Base-by-base conservation (phyloP, 2,113 vertebrate species). In the Xenus cinereus region DNA sequence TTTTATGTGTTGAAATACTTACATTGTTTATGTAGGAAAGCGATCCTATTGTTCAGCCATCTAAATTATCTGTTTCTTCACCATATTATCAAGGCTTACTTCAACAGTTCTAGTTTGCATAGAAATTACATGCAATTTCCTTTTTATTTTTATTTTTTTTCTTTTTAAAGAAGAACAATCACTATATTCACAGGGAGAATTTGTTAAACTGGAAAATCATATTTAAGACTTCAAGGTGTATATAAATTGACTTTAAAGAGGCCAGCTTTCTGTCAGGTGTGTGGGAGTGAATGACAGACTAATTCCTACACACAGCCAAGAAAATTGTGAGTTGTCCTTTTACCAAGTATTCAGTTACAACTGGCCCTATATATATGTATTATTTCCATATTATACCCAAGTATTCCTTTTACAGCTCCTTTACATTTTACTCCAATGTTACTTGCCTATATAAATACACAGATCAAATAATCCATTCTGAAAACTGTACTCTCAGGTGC, bases 211-310 rank as follows among this genome's bases (percentile, higher is more conserved):
- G 77, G 15, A 81, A 93, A 84, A 82, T 95, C n/a, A 9, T 84
- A 79, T 91, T 96, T 93, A 81, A 86, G 89, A 62, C 64, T 95
- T 76, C 72, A 88, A 94, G 74, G 83, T 87, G 54, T 80, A 76
- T 53, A 95, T 73, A 92, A 91, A 91, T 15, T 50, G 64, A 60
- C 35, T 80, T 84, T 86, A 43, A 92, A 76, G 83, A 93, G 87
- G 84, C 33, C 81, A 94, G 81, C 28, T 93, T 87, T 84, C 80
- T 87, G 37, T 89, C 67, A 87, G 60, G 20, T 78, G 23, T 69
- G 75, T 82, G 68, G 48, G 75, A 62, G 45, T 66, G 92, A 89
- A 50, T 59, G 43, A 68, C 28, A 85, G 71, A 69, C 69, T 59
- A 76, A 89, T 88, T 84, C 77, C 54, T 33, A 39, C 43, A 66